Evolutionary conservation across 2,888 invertebrate genomes (phyloP).

Genomic region (Cyrtodaria siliqua): DNA sequence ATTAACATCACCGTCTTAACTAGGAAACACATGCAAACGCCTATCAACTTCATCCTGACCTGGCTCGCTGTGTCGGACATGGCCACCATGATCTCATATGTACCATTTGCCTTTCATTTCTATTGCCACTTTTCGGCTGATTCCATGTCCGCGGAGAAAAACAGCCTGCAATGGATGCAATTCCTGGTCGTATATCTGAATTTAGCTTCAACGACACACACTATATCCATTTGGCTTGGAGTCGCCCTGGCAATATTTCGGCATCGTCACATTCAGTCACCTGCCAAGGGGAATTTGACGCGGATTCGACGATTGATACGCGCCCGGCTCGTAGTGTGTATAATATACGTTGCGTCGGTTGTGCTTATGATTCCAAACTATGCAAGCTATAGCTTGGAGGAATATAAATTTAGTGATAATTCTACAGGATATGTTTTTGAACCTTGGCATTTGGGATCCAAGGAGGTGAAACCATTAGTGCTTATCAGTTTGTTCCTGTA

Average conservation of each 20-base stretch:
- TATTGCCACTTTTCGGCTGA: slow-evolving; percentile 76
- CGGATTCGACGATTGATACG: slow-evolving; percentile 85
- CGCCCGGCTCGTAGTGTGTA: slow-evolving; percentile 91
- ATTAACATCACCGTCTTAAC: slow-evolving; percentile 93
- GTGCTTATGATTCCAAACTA: slow-evolving; percentile 94
- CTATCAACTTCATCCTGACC: slow-evolving; percentile 96
- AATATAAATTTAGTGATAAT: slow-evolving; percentile 29
- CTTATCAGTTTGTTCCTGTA: slow-evolving; percentile 94
- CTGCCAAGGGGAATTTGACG: slow-evolving; percentile 90
- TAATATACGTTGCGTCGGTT: slow-evolving; percentile 94
- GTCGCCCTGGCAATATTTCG: slow-evolving; percentile 97
- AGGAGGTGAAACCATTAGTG: slow-evolving; percentile 68
- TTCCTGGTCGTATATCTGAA: slow-evolving; percentile 92
- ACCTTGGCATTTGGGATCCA: slow-evolving; percentile 68
- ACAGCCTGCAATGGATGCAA: slow-evolving; percentile 84
- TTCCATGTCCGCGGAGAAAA: slow-evolving; percentile 72
- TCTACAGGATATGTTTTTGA: slow-evolving; percentile 69
- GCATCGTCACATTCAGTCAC: slow-evolving; percentile 90
- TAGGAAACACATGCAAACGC: slow-evolving; percentile 94
- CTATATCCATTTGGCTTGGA: slow-evolving; percentile 96
- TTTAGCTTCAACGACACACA: slow-evolving; percentile 95
- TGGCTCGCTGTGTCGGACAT: slow-evolving; percentile 94
- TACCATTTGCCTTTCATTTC: slow-evolving; percentile 93
- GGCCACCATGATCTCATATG: slow-evolving; percentile 94
- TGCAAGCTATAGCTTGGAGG: slow-evolving; percentile 90